phyloP scores from a whole-genome alignment of 2,113 vertebrate genomes.

The Festucalex cinctus region DNA sequence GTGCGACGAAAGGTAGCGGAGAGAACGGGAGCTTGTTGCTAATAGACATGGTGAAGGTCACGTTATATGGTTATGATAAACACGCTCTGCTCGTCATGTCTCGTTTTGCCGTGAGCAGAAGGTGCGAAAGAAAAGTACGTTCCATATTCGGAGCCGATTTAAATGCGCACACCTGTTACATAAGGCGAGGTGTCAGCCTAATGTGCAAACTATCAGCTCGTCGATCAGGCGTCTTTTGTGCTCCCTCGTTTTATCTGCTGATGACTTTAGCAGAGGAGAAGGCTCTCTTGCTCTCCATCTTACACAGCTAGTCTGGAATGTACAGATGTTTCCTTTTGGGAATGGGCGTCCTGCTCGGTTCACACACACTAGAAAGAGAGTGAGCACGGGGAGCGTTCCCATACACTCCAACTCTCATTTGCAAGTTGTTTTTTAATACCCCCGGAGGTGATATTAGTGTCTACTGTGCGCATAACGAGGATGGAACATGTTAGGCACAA shows the following conservation, averaged over 20 bases:
- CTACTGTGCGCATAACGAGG: slow-evolving; percentile 4
- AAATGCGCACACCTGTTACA: slow-evolving; percentile 12
- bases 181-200: slow-evolving; percentile 26
- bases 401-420: slow-evolving; percentile 19
- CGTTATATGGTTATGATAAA: slow-evolving; percentile 61
- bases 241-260: slow-evolving; percentile 39
- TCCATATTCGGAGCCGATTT: neutral
- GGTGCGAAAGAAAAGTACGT: slow-evolving; percentile 2
- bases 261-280: slow-evolving; percentile 55
- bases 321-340: slow-evolving; percentile 95
- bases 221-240: slow-evolving; percentile 27
- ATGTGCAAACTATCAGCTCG: slow-evolving; percentile 31
- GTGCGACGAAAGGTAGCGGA: slow-evolving; percentile 64
- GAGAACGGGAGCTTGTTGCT: slow-evolving; percentile 68
- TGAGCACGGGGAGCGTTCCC: slow-evolving; percentile 24
- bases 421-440: slow-evolving; percentile 8
- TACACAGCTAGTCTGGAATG: slow-evolving; percentile 96
- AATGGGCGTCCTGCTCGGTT: slow-evolving; percentile 60
- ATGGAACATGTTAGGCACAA: neutral
- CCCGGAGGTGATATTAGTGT: slow-evolving; percentile 3
- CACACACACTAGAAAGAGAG: slow-evolving; percentile 60
- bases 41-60: slow-evolving; percentile 69
- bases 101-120: too few species aligned
- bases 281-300: slow-evolving; percentile 53
- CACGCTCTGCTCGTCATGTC: slow-evolving; percentile 24